Conservation (phyloP, 1,140 invertebrate species). For the Apis dorsata region DNA sequence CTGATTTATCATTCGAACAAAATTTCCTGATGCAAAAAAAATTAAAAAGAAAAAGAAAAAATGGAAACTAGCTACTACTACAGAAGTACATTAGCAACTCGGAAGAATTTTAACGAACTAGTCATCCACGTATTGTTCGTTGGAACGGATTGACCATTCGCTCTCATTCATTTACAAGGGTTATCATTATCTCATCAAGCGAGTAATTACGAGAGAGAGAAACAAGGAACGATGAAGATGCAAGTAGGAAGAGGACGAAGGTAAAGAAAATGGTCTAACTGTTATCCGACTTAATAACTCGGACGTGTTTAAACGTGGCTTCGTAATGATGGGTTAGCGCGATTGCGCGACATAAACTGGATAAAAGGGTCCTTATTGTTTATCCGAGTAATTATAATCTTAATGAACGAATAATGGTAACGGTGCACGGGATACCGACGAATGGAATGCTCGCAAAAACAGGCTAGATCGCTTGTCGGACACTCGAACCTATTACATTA, state of each 20-base stretch:
- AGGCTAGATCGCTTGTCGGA: background rate
- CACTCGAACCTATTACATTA: background rate
- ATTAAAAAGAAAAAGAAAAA: background rate
- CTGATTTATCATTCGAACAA: too few species aligned
- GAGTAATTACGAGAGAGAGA: slow-evolving; percentile 31
- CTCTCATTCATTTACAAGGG: slow-evolving; percentile 14
- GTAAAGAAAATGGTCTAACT: background rate
- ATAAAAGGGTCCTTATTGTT: slow-evolving; percentile 21
- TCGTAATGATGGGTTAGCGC: background rate
- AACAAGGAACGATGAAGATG: background rate
- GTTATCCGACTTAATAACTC: slow-evolving; percentile 15
- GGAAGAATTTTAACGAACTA: slow-evolving; percentile 26
- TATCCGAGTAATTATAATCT: slow-evolving; percentile 24
- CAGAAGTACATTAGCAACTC: background rate
- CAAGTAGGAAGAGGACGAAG: too few species aligned
- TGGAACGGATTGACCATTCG: slow-evolving; percentile 9
- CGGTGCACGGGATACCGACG: background rate
- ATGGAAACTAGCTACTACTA: background rate
- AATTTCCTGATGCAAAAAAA: background rate
- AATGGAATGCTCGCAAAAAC: slow-evolving; percentile 4
- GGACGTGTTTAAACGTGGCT: background rate
- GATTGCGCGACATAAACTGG: background rate
- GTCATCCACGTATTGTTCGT: slow-evolving; percentile 12
- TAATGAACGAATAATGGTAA: slow-evolving; percentile 19
- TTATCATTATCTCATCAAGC: slow-evolving; percentile 42